Evolutionary conservation across 2,888 invertebrate species (phyloP), one percentile per base, ranked within the genome.

Genomic region (Ornithoptera priamus): DNA sequence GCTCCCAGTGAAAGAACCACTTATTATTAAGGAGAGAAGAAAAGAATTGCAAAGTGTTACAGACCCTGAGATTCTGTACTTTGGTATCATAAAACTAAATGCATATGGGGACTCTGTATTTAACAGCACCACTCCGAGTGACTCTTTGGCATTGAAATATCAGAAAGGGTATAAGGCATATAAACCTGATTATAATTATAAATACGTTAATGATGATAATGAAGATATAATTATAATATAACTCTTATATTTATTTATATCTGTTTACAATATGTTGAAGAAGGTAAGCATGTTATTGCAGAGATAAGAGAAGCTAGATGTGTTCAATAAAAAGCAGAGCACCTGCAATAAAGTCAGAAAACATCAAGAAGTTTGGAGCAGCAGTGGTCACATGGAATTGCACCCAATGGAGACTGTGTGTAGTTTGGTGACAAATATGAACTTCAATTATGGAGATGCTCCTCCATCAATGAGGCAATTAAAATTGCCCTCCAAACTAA

Each of bases 61-160:
- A 1, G 76, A 84, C 20, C 72, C 81, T 6, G 84, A 90, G 2
- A 80, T 81, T 0, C 72, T 90, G 0, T 92, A 88, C 73, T 92
- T 91, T 76, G 92, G 92, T 0, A 80, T 92, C 0, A 81, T 92
- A 0, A 90, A 87, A 74, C 73, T 92, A 10, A 80, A 81, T 74
- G 67, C 78, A 0, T 75, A 78, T 65, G 90, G 90, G 0, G 80
- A 88, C 74, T 90, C 90, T 0, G 62, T 86, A 0, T 88, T 88
- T 59, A 86, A 84, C 64, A 81, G 77, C 2, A 84, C 78, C 0
- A 64, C 80, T 50, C 89, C 90, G 0, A 75, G 75, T 15, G 81
- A 92, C 76, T 92, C 92, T 8, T 78, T 91, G 2, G 92, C 92
- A 1, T 75, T 92, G 69, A 88, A 82, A 74, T 91, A 91, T 73